These are phyloP conservation scores for Malachius bipustulatus DNA, from an alignment of 2,888 invertebrate genomes.

Conservation along the genomic window DNA sequence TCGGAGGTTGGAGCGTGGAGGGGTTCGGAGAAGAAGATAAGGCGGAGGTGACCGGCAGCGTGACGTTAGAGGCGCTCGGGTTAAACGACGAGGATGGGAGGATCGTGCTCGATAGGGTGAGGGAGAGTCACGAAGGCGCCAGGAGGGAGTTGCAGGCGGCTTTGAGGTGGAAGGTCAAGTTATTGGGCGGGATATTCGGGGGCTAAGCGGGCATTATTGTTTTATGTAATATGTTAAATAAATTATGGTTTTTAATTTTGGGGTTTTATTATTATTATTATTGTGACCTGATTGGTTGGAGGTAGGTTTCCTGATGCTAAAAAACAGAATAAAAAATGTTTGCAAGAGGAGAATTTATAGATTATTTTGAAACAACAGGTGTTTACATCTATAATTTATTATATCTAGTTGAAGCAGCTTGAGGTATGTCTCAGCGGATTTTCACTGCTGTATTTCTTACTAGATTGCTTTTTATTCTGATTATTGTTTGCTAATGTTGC, in stretches of 20 bases:
- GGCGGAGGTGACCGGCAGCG: slow-evolving; percentile 32
- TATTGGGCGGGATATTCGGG: slow-evolving; percentile 22
- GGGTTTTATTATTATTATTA: not conserved
- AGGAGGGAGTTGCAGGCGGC: slow-evolving; percentile 42
- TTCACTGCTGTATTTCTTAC: too few relatives aligned
- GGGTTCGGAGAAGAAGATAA: too few relatives aligned
- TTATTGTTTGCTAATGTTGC: too few relatives aligned
- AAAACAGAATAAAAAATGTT: too few relatives aligned
- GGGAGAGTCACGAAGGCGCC: slow-evolving; percentile 40
- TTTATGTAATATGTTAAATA: slow-evolving; percentile 1
- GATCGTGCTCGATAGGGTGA: slow-evolving; percentile 39
- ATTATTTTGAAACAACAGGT: too few relatives aligned
- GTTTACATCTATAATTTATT: too few relatives aligned
- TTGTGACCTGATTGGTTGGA: too few relatives aligned
- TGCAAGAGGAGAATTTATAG: too few relatives aligned
- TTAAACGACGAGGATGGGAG: slow-evolving; percentile 35
- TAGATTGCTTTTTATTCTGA: too few relatives aligned
- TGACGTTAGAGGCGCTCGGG: slow-evolving; percentile 35
- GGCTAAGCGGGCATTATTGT: not conserved
- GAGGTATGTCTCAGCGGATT: too few relatives aligned
- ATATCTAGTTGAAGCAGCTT: too few relatives aligned
- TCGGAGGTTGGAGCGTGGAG: slow-evolving; percentile 38
- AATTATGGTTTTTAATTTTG: slow-evolving; percentile 1
- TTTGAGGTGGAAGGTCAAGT: slow-evolving; percentile 44
- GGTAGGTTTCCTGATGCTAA: too few relatives aligned